Percentiles rank a stretch among this genome's conserved stretches.
phyloP scores from a whole-genome alignment of 1,140 invertebrate genomes.

The Saccostrea glomerata region DNA sequence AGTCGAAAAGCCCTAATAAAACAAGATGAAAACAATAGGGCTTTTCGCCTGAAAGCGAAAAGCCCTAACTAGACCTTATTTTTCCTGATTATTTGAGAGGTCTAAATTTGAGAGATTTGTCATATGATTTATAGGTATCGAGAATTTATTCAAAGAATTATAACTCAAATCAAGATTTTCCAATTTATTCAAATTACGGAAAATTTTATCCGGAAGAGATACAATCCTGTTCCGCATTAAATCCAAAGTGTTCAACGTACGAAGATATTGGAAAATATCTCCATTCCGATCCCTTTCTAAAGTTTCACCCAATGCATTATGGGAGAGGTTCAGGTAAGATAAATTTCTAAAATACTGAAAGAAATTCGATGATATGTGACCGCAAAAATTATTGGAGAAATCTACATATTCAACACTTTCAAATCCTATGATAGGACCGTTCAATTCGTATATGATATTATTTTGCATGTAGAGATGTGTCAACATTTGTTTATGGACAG shows the following conservation, averaged over 20 bases:
- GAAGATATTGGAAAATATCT: neutral
- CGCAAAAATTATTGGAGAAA: conserved; percentile 19
- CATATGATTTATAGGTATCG: neutral
- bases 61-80: no score
- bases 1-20: no score
- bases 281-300: neutral
- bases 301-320: neutral
- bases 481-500: neutral
- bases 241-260: neutral
- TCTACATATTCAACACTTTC: neutral
- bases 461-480: conserved; percentile 8
- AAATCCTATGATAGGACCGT: neutral
- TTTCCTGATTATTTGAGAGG: conserved; percentile 30
- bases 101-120: neutral
- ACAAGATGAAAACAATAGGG: no score
- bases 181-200: conserved; percentile 12
- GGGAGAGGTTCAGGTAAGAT: neutral
- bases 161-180: neutral
- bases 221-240: neutral
- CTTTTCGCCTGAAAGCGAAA: no score
- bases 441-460: neutral
- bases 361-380: neutral
- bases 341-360: conserved; percentile 14
- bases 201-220: neutral
- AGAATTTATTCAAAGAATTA: neutral